Evolutionary conservation across 2,888 invertebrate genomes (phyloP).

Genomic region (Thyatira batis): DNA sequence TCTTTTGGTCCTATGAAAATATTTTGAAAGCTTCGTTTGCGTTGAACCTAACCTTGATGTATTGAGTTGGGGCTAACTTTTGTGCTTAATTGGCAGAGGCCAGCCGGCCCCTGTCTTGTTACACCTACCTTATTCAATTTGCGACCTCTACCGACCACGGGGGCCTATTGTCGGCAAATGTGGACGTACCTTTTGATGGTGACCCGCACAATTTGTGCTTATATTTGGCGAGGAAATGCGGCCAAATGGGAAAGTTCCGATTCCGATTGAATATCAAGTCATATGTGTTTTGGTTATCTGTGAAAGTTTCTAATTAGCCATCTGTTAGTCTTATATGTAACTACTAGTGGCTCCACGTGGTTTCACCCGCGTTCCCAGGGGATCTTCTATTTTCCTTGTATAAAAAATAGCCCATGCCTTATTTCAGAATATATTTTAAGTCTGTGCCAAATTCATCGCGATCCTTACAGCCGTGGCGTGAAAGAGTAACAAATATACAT

Average conservation of each 20-base stretch:
- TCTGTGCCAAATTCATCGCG: no score
- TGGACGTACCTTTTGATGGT: constrained; percentile 1
- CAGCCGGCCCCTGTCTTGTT: background rate
- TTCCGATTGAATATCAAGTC: no score
- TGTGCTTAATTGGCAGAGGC: constrained; percentile 4
- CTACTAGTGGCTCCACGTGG: no score
- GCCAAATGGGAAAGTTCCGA: background rate
- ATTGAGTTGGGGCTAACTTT: background rate
- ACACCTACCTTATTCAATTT: constrained; percentile 3
- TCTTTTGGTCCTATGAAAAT: background rate
- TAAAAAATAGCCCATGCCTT: no score
- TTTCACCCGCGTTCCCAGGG: no score
- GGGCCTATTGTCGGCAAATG: background rate
- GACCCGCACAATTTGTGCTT: background rate
- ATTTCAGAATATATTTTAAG: no score
- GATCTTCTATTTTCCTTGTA: no score
- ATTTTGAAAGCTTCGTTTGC: background rate
- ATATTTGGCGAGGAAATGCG: background rate
- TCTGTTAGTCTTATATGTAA: no score
- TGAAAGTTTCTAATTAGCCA: no score
- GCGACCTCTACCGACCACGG: background rate
- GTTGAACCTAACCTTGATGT: background rate
- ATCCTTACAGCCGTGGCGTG: no score
- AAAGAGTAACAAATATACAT: no score
- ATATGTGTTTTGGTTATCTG: no score